Conservation (phyloP, 2,888 invertebrate genomes). For the Macrosiphum euphorbiae region DNA sequence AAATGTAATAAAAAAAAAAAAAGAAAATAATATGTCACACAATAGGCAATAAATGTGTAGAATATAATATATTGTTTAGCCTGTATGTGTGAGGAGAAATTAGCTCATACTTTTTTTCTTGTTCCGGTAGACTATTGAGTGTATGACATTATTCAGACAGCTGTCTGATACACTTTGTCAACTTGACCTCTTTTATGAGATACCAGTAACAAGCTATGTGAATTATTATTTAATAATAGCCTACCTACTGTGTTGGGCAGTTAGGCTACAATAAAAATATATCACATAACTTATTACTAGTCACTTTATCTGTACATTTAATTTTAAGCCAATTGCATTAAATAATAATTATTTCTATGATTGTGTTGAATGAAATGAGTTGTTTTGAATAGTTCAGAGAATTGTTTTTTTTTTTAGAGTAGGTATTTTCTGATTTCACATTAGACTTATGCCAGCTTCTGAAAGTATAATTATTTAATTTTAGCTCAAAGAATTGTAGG, state of each 20-base stretch:
- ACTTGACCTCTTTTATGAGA: conserved; percentile 62
- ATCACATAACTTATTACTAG: conserved; percentile 22
- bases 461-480: neutral
- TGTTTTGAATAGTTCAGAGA: conserved; percentile 8
- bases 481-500: neutral
- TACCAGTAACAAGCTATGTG: conserved; percentile 56
- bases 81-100: conserved; percentile 58
- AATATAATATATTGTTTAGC: conserved; percentile 59
- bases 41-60: conserved; percentile 60
- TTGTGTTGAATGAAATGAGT: conserved; percentile 13
- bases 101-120: conserved; percentile 62
- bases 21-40: conserved; percentile 57
- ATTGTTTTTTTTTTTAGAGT: neutral
- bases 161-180: conserved; percentile 65
- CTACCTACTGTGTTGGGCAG: conserved; percentile 31
- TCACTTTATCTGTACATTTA: conserved; percentile 37
- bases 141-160: conserved; percentile 64
- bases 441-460: neutral
- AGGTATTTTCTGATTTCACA: neutral
- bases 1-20: neutral
- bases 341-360: conserved; percentile 45
- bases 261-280: conserved; percentile 46
- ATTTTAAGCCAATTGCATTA: conserved; percentile 34
- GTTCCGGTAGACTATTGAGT: conserved; percentile 64
- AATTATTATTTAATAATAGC: conserved; percentile 63